Evolutionary conservation across 2,113 vertebrate genomes (phyloP).

Genomic region (Hystrix brachyura): DNA sequence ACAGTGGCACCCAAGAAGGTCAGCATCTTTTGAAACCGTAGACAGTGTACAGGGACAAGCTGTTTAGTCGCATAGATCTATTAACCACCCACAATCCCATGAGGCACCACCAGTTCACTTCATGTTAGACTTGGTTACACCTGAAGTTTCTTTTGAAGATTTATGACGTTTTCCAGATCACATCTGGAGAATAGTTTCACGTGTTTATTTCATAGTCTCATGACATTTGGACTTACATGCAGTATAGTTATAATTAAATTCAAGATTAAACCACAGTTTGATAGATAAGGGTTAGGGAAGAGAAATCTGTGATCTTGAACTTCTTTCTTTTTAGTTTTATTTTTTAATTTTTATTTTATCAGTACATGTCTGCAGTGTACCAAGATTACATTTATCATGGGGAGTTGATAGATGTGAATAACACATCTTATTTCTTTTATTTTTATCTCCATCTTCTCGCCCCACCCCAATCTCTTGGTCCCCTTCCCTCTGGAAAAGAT

Average conservation of each 20-base stretch:
- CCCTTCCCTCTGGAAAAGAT: background rate
- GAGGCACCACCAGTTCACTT: background rate
- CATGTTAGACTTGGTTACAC: background rate
- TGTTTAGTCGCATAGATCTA: background rate
- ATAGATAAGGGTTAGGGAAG: accelerated
- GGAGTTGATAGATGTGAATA: background rate
- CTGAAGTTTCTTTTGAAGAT: background rate
- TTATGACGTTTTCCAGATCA: background rate
- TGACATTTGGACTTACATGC: background rate
- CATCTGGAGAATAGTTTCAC: background rate
- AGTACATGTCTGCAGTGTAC: background rate
- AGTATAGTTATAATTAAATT: background rate
- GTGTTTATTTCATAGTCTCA: background rate
- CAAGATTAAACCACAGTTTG: background rate
- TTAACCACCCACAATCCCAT: background rate
- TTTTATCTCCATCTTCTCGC: background rate
- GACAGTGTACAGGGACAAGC: background rate
- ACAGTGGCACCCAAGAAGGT: background rate
- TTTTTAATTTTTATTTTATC: background rate
- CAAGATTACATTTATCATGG: background rate
- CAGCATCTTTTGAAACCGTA: background rate
- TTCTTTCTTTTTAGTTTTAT: background rate
- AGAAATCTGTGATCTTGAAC: background rate
- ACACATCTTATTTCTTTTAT: background rate
- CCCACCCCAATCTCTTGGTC: background rate